phyloP scores from a whole-genome alignment of 2,113 vertebrate genomes.

The Menura novaehollandiae region DNA sequence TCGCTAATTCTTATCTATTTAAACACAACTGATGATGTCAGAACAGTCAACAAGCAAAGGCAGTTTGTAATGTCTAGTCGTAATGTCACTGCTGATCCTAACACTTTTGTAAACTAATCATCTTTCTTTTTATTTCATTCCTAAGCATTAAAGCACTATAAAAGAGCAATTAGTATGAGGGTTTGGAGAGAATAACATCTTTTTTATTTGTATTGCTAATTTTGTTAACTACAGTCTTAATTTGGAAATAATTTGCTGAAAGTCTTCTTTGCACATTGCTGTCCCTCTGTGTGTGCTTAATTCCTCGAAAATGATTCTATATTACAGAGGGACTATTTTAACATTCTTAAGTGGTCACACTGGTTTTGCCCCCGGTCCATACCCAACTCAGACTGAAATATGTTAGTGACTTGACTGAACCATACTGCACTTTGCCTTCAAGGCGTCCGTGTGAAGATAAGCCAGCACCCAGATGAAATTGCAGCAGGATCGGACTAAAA shows the following conservation, averaged over 20 bases:
- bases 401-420: not conserved
- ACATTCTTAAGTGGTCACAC: too few species aligned
- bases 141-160: not conserved
- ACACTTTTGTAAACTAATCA: not conserved
- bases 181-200: not conserved
- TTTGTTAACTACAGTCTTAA: not conserved
- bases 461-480: not conserved
- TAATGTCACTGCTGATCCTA: not conserved
- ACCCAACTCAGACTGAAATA: not conserved
- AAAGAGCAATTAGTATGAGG: not conserved
- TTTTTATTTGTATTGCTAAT: not conserved
- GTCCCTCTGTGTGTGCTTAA: not conserved
- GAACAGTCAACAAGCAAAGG: not conserved
- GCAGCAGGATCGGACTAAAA: rapidly evolving
- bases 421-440: not conserved
- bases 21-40: not conserved
- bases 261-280: not conserved
- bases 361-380: not conserved
- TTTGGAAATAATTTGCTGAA: constrained; percentile 8
- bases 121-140: not conserved
- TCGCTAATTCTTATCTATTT: constrained; percentile 41
- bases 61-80: not conserved
- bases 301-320: not conserved
- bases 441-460: not conserved
- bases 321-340: not conserved